Evolutionary conservation across 2,113 vertebrate species (phyloP).

Genomic region (Gambusia affinis): DNA sequence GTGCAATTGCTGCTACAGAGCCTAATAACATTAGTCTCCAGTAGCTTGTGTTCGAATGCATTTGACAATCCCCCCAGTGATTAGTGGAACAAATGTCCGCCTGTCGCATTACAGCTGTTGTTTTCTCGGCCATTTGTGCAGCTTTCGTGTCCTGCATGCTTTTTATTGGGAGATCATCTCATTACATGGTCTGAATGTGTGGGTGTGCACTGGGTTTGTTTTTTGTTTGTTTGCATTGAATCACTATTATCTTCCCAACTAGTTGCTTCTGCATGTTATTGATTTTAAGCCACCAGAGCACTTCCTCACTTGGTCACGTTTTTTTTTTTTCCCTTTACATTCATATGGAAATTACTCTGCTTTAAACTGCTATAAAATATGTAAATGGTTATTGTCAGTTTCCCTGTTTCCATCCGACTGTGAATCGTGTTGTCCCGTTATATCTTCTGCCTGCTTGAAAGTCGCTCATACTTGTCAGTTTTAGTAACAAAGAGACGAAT

Average conservation of each 20-base stretch:
- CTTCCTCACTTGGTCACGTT: slow-evolving; percentile 19
- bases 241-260: slow-evolving; percentile 25
- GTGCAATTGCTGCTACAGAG: not conserved
- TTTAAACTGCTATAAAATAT: slow-evolving; percentile 47
- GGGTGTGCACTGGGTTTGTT: not conserved
- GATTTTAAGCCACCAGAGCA: slow-evolving; percentile 23
- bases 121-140: slow-evolving; percentile 53
- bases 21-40: slow-evolving; percentile 61
- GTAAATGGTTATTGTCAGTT: slow-evolving; percentile 28
- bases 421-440: slow-evolving; percentile 40
- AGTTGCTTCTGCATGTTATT: slow-evolving; percentile 38
- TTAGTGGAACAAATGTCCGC: slow-evolving; percentile 73
- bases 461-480: slow-evolving; percentile 26
- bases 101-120: slow-evolving; percentile 60
- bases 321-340: not conserved
- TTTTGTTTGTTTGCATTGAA: slow-evolving; percentile 16
- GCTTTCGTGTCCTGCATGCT: slow-evolving; percentile 40
- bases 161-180: slow-evolving; percentile 51
- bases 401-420: slow-evolving; percentile 33
- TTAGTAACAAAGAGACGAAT: slow-evolving; percentile 34
- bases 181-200: slow-evolving; percentile 39
- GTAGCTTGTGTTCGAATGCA: slow-evolving; percentile 41
- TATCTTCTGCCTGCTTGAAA: slow-evolving; percentile 41
- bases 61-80: slow-evolving; percentile 60
- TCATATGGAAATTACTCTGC: slow-evolving; percentile 48